phyloP scores from a whole-genome alignment of 2,888 invertebrate genomes.

The Hoplodrina ambigua region DNA sequence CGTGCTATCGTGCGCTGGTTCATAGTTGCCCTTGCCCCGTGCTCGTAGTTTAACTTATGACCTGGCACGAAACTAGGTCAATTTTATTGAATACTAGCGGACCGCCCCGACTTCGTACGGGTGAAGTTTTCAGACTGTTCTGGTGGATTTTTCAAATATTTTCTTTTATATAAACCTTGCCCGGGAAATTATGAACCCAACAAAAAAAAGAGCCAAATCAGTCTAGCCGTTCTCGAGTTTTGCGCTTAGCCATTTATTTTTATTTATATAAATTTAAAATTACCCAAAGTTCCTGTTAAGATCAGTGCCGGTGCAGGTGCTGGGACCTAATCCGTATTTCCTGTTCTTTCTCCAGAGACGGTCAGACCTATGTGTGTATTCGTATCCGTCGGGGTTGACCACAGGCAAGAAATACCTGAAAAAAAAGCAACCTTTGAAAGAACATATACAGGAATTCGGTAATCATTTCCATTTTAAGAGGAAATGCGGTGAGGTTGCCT shows the following conservation, averaged over 20 bases:
- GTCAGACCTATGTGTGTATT: constrained; percentile 94
- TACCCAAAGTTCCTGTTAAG: constrained; percentile 96
- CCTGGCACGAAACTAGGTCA: not conserved
- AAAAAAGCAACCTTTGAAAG: not conserved
- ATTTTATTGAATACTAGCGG: not conserved
- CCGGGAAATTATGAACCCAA: too few species aligned
- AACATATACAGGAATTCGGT: not conserved
- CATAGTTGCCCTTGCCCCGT: constrained; percentile 32
- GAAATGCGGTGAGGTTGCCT: too few species aligned
- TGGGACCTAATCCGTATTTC: constrained; percentile 85
- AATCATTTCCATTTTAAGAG: not conserved
- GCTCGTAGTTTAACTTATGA: constrained; percentile 31
- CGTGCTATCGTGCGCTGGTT: constrained; percentile 6
- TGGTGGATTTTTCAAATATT: too few species aligned
- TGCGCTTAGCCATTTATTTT: too few species aligned
- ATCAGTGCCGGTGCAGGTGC: constrained; percentile 93
- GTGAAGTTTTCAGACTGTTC: too few species aligned
- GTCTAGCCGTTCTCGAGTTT: too few species aligned
- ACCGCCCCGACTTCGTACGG: too few species aligned
- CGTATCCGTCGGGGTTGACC: constrained; percentile 96
- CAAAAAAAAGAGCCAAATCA: too few species aligned
- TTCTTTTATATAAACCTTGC: too few species aligned
- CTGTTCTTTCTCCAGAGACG: constrained; percentile 96
- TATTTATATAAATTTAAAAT: too few species aligned
- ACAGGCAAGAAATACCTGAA: constrained; percentile 93